Base-by-base conservation (phyloP, 2,888 invertebrate species). In the Suillia variegata region DNA sequence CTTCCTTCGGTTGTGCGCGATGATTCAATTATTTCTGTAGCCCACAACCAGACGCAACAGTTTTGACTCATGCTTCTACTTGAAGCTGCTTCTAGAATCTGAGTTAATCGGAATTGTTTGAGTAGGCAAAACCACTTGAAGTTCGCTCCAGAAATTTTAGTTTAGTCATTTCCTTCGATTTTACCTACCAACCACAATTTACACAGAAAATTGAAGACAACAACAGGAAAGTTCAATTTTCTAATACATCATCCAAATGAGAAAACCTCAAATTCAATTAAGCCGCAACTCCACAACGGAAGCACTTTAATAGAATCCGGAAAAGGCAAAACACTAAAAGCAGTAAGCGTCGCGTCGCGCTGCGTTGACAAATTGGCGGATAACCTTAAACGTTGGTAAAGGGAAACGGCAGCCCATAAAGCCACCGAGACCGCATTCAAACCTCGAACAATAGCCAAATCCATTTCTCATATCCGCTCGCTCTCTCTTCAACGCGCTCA, bases 121-220 rank as follows among this genome's bases (percentile, higher is more conserved):
- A 56, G 61, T 62, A 58, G 60, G 63, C 56, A 60, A 62, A 63
- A 52, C 53, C 74, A 75, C 76, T 73, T 69, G 61, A 70, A 49
- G 57, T 48, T 34, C 52, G 56, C 52, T 50, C 4, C 34, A 42
- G 33, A 24, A 56, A 54, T 72, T 74, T 71, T 68, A 56, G 70
- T 61, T 62, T 57, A 74, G 76, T 74, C 74, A 76, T 68, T 76
- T 76, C 76, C 76, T 65, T 59, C 65, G 59, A 58, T 64, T 20
- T 20, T 17, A 4, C 45, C 2, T 10, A 21, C 22, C 24, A 49
- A 21, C 51, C 6, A 22, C 22, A 49, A n/a, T 24, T 58, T 51
- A n/a, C 21, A 21, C 12, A 21, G 10, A 50, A 13, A 33, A 13
- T 31, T 13, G 26, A 50, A n/a, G 6, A 24, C 12, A 31, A 21